Evolutionary conservation across 2,797 vertebrate genomes (phyloP).

Genomic region (Hippocampus kuda): DNA sequence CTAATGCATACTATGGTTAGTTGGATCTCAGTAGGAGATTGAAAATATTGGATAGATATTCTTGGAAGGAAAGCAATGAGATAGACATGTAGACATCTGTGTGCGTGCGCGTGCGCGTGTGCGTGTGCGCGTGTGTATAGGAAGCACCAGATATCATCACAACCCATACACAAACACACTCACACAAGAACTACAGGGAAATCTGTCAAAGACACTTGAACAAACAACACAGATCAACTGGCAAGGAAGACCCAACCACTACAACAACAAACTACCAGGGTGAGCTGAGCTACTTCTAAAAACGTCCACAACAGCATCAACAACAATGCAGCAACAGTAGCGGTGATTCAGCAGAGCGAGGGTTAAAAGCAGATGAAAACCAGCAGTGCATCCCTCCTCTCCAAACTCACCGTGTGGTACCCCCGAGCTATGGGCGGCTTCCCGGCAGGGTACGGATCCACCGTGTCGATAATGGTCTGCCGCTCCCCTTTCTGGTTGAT

Average conservation of each 20-base stretch:
- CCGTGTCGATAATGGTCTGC: slow-evolving; percentile 97
- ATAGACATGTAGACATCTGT: too few species aligned
- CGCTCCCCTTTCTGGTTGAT: slow-evolving; percentile 98
- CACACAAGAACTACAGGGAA: not conserved
- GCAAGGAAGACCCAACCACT: not conserved
- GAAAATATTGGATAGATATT: too few species aligned
- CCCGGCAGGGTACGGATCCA: slow-evolving; percentile 89
- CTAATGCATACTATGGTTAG: too few species aligned
- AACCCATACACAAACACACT: not conserved
- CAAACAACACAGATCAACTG: not conserved
- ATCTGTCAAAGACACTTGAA: not conserved
- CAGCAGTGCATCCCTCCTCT: slow-evolving; percentile 4
- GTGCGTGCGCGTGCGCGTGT: too few species aligned
- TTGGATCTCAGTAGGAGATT: too few species aligned
- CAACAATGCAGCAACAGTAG: slow-evolving; percentile 10
- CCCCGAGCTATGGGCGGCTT: slow-evolving; percentile 88
- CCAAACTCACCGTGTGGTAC: slow-evolving; percentile 88
- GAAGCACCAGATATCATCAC: too few species aligned
- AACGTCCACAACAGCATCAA: slow-evolving; percentile 14
- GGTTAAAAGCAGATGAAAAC: slow-evolving; percentile 8
- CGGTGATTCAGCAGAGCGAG: not conserved
- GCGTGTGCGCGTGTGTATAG: too few species aligned
- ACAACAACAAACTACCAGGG: slow-evolving; percentile 2
- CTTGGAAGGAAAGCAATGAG: too few species aligned
- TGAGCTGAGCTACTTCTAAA: not conserved